phyloP scores from a whole-genome alignment of 1,140 invertebrate genomes.

The Melanaphis sacchari region DNA sequence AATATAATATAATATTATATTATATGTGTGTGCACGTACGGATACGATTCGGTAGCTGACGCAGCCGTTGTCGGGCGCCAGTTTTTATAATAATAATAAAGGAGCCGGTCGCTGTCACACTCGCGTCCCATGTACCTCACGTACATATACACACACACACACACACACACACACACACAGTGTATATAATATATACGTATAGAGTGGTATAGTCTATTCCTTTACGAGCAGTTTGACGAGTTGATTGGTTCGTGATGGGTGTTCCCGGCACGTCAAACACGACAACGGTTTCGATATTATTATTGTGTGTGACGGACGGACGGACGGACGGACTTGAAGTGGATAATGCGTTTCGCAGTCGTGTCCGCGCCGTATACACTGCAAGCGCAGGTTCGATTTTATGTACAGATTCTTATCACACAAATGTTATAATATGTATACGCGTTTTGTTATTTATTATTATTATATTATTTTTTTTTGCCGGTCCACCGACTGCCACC shows the following conservation, averaged over 20 bases:
- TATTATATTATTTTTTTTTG: background rate
- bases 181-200: background rate
- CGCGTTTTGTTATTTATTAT: background rate
- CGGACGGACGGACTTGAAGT: background rate
- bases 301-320: background rate
- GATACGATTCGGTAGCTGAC: conserved; percentile 8
- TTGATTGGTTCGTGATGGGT: conserved; percentile 56
- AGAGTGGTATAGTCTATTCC: background rate
- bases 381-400: background rate
- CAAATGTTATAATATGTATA: background rate
- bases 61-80: conserved; percentile 18
- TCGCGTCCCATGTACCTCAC: background rate
- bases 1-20: background rate
- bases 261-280: conserved; percentile 49
- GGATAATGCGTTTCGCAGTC: conserved; percentile 13
- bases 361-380: background rate
- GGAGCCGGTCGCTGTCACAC: background rate
- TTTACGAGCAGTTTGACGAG: conserved; percentile 19
- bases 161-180: background rate
- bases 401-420: background rate
- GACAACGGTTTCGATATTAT: conserved; percentile 32
- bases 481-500: background rate
- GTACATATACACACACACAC: background rate
- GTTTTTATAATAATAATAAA: conserved; percentile 9
- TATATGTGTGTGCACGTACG: background rate